Evolutionary conservation across 2,113 vertebrate species (phyloP).

Genomic region (Cepphus grylle): DNA sequence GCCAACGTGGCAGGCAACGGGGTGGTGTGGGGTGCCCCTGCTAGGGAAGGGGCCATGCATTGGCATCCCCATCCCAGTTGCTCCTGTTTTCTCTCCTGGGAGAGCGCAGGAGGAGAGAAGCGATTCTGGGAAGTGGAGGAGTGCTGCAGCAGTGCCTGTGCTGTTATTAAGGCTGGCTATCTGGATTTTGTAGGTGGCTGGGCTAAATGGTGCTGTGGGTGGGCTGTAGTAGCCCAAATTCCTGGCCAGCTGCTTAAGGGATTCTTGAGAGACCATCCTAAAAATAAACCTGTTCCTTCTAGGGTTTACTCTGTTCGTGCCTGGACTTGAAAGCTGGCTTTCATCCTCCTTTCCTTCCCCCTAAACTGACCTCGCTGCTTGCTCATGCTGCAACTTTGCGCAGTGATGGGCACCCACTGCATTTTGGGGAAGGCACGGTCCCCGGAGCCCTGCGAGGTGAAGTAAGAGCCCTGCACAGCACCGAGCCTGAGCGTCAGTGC

Average conservation of each 20-base stretch:
- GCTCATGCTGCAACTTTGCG: not conserved
- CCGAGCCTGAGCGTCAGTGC: not conserved
- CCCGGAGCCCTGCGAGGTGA: accelerated
- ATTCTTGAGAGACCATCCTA: not conserved
- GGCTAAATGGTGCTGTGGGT: not conserved
- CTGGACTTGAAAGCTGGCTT: not conserved
- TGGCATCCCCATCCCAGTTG: too few relatives aligned
- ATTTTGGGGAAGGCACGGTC: not conserved
- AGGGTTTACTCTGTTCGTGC: not conserved
- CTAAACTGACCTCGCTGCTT: not conserved
- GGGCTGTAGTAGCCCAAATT: not conserved
- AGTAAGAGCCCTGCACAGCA: accelerated
- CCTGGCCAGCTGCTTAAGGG: not conserved
- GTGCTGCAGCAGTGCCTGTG: accelerated
- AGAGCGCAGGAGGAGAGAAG: not conserved
- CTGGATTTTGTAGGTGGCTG: not conserved
- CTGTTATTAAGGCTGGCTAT: not conserved
- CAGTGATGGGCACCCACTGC: not conserved
- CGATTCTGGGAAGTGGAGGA: accelerated
- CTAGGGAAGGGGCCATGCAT: accelerated
- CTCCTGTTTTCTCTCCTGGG: not conserved
- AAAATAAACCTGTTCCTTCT: constrained; percentile 20
- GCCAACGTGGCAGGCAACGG: not conserved
- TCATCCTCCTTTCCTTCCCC: not conserved
- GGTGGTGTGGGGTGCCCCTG: not conserved